Percentiles rank a stretch among this genome's conserved stretches.
These are phyloP conservation scores for Drosophila busckii DNA, from an alignment of 1,140 invertebrate genomes.

Conservation along the genomic window DNA sequence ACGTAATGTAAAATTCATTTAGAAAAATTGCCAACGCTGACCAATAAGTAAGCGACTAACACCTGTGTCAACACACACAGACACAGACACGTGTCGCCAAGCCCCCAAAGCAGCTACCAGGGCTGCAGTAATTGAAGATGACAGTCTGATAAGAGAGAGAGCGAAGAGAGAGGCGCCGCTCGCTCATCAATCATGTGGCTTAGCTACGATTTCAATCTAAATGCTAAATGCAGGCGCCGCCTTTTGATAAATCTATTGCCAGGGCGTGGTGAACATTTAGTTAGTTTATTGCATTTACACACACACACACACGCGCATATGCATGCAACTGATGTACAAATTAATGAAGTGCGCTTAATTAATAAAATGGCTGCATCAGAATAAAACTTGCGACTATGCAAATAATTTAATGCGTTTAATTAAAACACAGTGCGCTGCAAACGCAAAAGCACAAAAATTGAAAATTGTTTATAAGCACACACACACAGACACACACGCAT, in stretches of 20 bases:
- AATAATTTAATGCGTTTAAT: conserved; percentile 68
- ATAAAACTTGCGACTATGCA: conserved; percentile 23
- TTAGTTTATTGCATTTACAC: conserved; percentile 3
- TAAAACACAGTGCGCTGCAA: conserved; percentile 38
- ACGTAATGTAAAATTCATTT: conserved; percentile 42
- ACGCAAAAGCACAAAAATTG: conserved; percentile 34
- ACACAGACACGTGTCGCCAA: conserved; percentile 24
- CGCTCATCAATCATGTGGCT: conserved; percentile 58
- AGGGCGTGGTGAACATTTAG: too few relatives aligned
- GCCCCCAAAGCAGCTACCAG: conserved; percentile 3
- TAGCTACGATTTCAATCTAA: conserved; percentile 40
- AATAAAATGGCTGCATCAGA: conserved; percentile 21
- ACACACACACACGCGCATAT: not conserved
- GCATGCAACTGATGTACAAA: conserved; percentile 1
- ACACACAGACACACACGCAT: conserved; percentile 16
- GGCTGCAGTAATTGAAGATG: conserved; percentile 6
- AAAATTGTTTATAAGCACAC: conserved; percentile 44
- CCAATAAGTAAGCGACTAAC: conserved; percentile 48
- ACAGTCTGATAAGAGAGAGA: not conserved
- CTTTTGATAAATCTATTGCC: conserved; percentile 28
- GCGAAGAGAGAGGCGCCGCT: conserved; percentile 3
- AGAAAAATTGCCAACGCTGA: conserved; percentile 43
- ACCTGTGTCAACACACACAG: conserved; percentile 48
- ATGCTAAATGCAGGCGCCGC: conserved; percentile 37
- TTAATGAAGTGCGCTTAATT: conserved; percentile 52